Evolutionary conservation across 2,797 vertebrate genomes (phyloP).

Genomic region (Diglossa cyanea): DNA sequence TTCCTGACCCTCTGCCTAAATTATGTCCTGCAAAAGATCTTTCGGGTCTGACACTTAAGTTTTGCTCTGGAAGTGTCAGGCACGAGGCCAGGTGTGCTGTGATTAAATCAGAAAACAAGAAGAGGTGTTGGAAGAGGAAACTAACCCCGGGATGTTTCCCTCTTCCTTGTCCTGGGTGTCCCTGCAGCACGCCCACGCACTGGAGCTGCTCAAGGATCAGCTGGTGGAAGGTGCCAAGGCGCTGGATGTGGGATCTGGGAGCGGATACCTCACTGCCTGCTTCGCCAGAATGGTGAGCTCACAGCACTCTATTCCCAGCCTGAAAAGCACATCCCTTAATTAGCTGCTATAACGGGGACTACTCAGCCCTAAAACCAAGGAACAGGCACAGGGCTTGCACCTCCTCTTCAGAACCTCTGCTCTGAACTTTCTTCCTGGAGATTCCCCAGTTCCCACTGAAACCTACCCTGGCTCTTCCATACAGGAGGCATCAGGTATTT

Average conservation of each 20-base stretch:
- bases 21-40: neutral
- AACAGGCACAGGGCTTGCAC: neutral
- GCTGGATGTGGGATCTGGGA: slow-evolving; percentile 90
- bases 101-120: neutral
- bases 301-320: accelerated
- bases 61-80: neutral
- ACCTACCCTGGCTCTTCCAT: neutral
- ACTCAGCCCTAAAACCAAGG: neutral
- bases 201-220: slow-evolving; percentile 88
- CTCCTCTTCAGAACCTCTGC: neutral
- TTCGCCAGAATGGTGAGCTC: slow-evolving; percentile 88
- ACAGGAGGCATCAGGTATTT: neutral
- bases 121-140: neutral
- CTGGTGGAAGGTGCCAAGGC: slow-evolving; percentile 85
- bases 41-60: neutral
- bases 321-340: neutral
- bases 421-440: neutral
- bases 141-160: accelerated
- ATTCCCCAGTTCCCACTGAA: neutral
- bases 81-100: accelerated
- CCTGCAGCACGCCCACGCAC: slow-evolving; percentile 86
- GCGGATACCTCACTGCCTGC: slow-evolving; percentile 90
- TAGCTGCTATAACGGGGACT: neutral
- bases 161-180: neutral
- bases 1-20: neutral